A percentile compares a stretch with the other conserved stretches of the same genome.
Conservation (phyloP, 2,797 vertebrate species). For the Aythya fuligula region DNA sequence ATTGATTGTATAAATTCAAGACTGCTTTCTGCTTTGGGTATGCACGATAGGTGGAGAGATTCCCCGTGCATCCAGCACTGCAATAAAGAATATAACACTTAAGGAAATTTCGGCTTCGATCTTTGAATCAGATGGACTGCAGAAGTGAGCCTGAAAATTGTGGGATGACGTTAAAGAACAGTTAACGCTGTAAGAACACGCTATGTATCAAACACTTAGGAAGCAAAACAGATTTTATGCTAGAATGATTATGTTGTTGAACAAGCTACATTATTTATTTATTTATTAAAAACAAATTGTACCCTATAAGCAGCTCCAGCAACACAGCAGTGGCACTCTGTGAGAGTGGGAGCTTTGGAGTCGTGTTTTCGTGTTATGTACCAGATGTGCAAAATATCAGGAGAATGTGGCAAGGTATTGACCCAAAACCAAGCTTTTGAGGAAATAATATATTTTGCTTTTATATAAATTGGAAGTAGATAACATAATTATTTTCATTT, state of each 20-base stretch:
- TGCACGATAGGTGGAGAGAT: too few species aligned
- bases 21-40: too few species aligned
- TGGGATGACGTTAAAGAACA: background rate
- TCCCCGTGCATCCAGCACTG: too few species aligned
- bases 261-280: background rate
- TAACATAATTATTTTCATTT: background rate
- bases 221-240: background rate
- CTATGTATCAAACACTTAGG: background rate
- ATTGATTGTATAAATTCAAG: too few species aligned
- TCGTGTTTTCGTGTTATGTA: background rate
- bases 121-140: background rate
- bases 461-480: background rate
- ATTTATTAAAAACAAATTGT: too few species aligned
- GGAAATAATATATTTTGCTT: background rate
- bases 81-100: too few species aligned
- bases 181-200: background rate
- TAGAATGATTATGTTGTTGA: background rate
- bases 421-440: background rate
- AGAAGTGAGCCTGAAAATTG: conserved; percentile 23
- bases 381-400: background rate
- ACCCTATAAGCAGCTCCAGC: background rate
- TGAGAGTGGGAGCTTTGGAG: background rate
- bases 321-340: background rate
- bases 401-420: background rate
- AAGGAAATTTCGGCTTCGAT: too few species aligned